Base-by-base conservation (phyloP, 2,888 invertebrate species). In the Nasonia oneida region DNA sequence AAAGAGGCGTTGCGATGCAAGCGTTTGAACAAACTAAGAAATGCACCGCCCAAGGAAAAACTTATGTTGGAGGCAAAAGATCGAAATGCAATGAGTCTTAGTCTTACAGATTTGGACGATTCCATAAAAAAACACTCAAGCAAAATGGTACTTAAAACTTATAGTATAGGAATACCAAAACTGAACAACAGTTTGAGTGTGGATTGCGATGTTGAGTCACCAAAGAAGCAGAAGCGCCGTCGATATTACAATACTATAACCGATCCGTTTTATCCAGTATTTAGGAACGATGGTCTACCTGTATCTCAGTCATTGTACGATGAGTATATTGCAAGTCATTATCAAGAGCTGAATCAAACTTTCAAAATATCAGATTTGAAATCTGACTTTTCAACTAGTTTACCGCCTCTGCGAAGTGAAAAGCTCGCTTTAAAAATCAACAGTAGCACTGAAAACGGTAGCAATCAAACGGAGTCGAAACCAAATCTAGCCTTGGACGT, bases 191-290 rank as follows among this genome's bases (percentile, higher is more conserved):
- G 88, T 79, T 75, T 90, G 29, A 88, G 89, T 82, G 85, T 89
- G 3, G 89, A 91, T 83, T 89, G 89, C 75, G 86, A 89, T 14
- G 79, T 86, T 12, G 87, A 90, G 64, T 89, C 89, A 4, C 92
- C 93, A 0, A 93, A 93, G 1, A 94, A 94, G 75, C 91, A 90
- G 1, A 94, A 94, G 85, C 94, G 93, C 74, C 94, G 94, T 61
- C 85, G 83, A n/a, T 94, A 94, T 83, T 95, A 95, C 47, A 95
- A 96, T 91, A 97, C 97, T 0, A 97, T 97, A 81, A 95, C 96
- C 73, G 97, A 97, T 93, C 97, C 97, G 1, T 95, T 94, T 86
- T 97, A 96, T 94, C 97, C 97, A 0, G 95, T 97, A 37, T 97
- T 97, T 89, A 95, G 96, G 90, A 95, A 95, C 86, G 96, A 97